These are phyloP conservation scores for Musca vetustissima DNA, from an alignment of 1,140 invertebrate genomes.

Conservation along the genomic window DNA sequence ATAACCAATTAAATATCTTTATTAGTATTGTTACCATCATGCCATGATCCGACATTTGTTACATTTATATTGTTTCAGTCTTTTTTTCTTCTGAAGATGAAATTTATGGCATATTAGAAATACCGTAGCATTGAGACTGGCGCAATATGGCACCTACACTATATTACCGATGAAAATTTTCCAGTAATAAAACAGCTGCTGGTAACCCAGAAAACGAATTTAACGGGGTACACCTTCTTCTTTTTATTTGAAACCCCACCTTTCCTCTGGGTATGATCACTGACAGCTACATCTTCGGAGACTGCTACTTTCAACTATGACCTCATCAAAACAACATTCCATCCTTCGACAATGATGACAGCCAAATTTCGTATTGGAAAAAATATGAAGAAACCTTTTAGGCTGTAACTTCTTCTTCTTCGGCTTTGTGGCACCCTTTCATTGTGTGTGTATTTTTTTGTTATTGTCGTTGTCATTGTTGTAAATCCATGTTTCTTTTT, in stretches of 20 bases:
- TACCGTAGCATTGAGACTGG: no score
- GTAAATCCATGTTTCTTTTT: conserved; percentile 7
- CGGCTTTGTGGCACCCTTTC: no score
- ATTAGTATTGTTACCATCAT: no score
- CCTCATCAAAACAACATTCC: conserved; percentile 7
- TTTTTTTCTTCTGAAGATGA: no score
- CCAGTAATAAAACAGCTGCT: not conserved
- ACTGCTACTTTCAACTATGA: not conserved
- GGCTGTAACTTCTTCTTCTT: no score
- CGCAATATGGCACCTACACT: conserved; percentile 5
- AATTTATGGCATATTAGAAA: no score
- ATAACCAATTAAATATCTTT: no score
- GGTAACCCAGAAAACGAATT: no score
- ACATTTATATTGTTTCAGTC: no score
- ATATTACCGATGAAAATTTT: not conserved
- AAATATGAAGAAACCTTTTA: conserved; percentile 5
- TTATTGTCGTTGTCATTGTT: not conserved
- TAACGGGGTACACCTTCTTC: conserved; percentile 12
- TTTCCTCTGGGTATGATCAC: no score
- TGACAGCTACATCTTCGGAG: no score
- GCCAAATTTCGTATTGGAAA: not conserved
- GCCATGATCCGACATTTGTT: no score
- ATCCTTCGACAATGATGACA: not conserved
- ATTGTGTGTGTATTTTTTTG: not conserved
- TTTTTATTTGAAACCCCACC: not conserved